phyloP scores from a whole-genome alignment of 30 jellyfish, hydroid and myxozoan species.

The Nemopilema nomurai region DNA sequence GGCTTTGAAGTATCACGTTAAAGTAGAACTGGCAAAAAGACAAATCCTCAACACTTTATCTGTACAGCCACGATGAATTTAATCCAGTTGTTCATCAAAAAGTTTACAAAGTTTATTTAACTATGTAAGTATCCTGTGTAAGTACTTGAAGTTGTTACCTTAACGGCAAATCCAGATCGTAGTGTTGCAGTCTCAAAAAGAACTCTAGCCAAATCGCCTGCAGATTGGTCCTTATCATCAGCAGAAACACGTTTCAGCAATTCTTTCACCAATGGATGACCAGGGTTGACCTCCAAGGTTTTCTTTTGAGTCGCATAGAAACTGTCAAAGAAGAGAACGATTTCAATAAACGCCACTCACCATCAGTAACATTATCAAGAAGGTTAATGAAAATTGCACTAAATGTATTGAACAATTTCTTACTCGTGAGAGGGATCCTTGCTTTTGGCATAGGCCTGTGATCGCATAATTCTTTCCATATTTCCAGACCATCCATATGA shows the following conservation, averaged over 20 bases:
- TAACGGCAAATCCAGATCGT: conserved; percentile 88
- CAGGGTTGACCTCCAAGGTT: conserved; percentile 89
- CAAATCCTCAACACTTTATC: no score
- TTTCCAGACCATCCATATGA: conserved; percentile 99
- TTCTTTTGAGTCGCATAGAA: conserved; percentile 97
- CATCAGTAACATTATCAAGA: no score
- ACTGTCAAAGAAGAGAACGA: conserved; percentile 33
- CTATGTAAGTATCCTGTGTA: no score
- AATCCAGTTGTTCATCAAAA: no score
- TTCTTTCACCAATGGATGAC: conserved; percentile 97
- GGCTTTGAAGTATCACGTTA: not conserved
- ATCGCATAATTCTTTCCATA: conserved; percentile 99
- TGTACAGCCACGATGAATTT: no score
- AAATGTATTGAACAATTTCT: no score
- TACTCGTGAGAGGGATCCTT: conserved; percentile 98
- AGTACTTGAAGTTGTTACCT: conserved; percentile 73
- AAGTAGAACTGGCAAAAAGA: not conserved
- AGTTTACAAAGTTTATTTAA: no score
- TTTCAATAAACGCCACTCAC: no score
- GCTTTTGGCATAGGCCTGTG: conserved; percentile 99
- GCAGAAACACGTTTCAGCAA: conserved; percentile 72
- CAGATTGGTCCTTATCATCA: conserved; percentile 86
- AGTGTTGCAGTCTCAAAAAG: conserved; percentile 97
- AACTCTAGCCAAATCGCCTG: conserved; percentile 88
- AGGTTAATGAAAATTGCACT: no score